Base-by-base conservation (phyloP, 1,140 invertebrate species). In the Drosophila kanapiae region DNA sequence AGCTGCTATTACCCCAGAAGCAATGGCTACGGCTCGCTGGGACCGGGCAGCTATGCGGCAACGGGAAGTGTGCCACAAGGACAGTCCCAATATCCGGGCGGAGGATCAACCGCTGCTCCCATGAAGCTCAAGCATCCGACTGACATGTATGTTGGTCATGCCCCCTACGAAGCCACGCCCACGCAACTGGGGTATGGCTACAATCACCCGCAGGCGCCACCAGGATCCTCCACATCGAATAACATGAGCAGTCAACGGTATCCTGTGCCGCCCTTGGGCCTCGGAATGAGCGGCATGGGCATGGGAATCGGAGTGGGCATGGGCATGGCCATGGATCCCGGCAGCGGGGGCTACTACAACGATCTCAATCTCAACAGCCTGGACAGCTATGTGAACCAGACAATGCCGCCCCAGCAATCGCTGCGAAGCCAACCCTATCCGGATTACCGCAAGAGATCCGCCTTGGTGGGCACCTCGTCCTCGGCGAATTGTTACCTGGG, bases 1-100 rank as follows among this genome's bases (percentile, higher is more conserved):
- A 91, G 71, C 29, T 92, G 91, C 43, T 92, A 77, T 23, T 92
- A 91, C 65, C 82, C 91, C 3, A 56, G 88, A n/a, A 53, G 58
- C 33, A 87, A 83, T 49, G 77, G 79, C 1, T 87, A 80, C 8
- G 60, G 49, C 9, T 62, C 59, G 9, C 23, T 61, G 10, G 48
- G 48, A 31, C 45, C 60, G 1, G 60, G 27, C 5, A 11, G 54
- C 1, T 40, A 54, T 60, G 47, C 53, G 43, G 42, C 80, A 9
- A 45, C 69, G 0, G 60, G 23, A 29, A 68, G 31, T 38, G 65
- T 18, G 18, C 47, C 53, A 47, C 75, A 63, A 49, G 45, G 38
- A 1, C 61, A 75, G 16, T 16, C 75, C 0, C 82, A 86, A n/a
- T 86, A 71, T 37, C 16, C 62, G 1, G 68, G 47, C 13, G 38